Conservation (phyloP, 2,888 invertebrate species). For the Carterocephalus palaemon region DNA sequence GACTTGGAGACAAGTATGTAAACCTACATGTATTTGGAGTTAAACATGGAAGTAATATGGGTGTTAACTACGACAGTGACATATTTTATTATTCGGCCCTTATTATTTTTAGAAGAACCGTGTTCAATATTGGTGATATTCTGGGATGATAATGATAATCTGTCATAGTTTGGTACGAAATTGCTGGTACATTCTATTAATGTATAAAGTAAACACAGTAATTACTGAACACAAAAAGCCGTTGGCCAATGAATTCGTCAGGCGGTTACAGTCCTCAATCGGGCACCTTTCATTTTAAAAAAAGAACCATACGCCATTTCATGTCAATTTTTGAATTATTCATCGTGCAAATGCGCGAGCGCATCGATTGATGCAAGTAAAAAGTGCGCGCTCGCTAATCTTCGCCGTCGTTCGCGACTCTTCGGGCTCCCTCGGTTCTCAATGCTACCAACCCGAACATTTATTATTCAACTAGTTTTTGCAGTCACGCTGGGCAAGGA, state of each 20-base stretch:
- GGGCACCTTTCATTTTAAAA: slow-evolving; percentile 78
- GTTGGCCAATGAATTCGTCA: slow-evolving; percentile 79
- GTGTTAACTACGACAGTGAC: too few species aligned
- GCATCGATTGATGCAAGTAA: slow-evolving; percentile 79
- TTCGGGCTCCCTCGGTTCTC: slow-evolving; percentile 60
- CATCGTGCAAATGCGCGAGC: slow-evolving; percentile 78
- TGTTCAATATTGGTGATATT: too few species aligned
- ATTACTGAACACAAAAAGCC: slow-evolving; percentile 73
- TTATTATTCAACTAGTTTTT: slow-evolving; percentile 78
- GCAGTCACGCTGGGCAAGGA: slow-evolving; percentile 75
- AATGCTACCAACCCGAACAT: slow-evolving; percentile 68
- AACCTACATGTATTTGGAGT: too few species aligned
- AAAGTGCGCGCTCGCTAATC: slow-evolving; percentile 76
- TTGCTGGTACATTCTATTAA: slow-evolving; percentile 24
- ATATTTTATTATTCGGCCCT: too few species aligned
- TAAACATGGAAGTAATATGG: too few species aligned
- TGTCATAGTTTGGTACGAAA: slow-evolving; percentile 26
- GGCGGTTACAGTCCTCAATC: slow-evolving; percentile 79
- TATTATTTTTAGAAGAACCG: too few species aligned
- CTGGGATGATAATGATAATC: too few species aligned
- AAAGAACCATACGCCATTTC: slow-evolving; percentile 79
- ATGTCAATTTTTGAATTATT: slow-evolving; percentile 80
- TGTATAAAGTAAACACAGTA: slow-evolving; percentile 66
- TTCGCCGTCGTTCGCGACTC: slow-evolving; percentile 68
- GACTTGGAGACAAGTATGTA: too few species aligned